Percentiles rank a stretch among this genome's conserved stretches.
These are phyloP conservation scores for Asobara japonica DNA, from an alignment of 1,140 invertebrate genomes.

Conservation along the genomic window DNA sequence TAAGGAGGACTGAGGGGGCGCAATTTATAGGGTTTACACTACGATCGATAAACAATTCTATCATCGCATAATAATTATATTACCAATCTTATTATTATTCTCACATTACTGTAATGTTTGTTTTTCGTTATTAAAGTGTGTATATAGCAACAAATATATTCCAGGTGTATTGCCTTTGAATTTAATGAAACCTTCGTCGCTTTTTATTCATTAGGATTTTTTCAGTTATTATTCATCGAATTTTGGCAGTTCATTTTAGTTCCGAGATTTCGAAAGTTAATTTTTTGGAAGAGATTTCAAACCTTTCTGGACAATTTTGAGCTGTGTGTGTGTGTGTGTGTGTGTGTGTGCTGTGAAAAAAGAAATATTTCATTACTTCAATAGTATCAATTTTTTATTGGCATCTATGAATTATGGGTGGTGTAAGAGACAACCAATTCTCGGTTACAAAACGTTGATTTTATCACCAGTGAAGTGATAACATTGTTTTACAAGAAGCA, in stretches of 20 bases:
- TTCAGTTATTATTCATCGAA: background rate
- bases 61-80: slow-evolving; percentile 62
- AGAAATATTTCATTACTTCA: too few relatives aligned
- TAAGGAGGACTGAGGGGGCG: slow-evolving; percentile 41
- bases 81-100: slow-evolving; percentile 64
- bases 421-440: background rate
- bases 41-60: slow-evolving; percentile 64
- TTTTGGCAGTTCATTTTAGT: background rate
- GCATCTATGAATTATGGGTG: background rate
- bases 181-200: background rate
- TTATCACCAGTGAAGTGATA: background rate
- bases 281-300: too few relatives aligned
- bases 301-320: too few relatives aligned
- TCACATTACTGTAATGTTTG: slow-evolving; percentile 65
- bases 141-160: slow-evolving; percentile 61
- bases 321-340: too few relatives aligned
- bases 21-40: slow-evolving; percentile 65
- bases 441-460: background rate
- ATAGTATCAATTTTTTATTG: too few relatives aligned
- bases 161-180: background rate
- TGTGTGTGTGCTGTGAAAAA: too few relatives aligned
- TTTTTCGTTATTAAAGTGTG: slow-evolving; percentile 68
- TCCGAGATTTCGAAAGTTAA: background rate
- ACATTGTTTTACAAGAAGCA: background rate
- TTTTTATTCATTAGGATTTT: background rate